Percentiles rank a stretch among this genome's conserved stretches.
phyloP scores from a whole-genome alignment of 2,113 vertebrate genomes.

The Cryptotis parvus region DNA sequence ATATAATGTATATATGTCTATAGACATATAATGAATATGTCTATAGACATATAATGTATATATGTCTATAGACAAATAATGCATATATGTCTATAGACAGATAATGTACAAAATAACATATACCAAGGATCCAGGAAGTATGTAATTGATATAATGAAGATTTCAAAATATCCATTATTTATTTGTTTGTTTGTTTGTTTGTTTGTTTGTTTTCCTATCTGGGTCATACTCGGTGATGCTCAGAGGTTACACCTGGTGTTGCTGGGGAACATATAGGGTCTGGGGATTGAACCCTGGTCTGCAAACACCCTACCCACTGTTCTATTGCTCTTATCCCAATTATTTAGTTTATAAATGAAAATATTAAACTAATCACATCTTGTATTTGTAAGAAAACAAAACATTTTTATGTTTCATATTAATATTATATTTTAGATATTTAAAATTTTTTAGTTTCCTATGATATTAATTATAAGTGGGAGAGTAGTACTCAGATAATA shows the following conservation, averaged over 20 bases:
- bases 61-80: no score
- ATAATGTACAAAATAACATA: not conserved
- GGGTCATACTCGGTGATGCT: no score
- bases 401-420: not conserved
- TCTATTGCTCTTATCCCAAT: no score
- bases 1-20: not conserved
- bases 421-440: not conserved
- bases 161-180: not conserved
- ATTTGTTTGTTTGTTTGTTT: conserved; percentile 3
- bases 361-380: not conserved
- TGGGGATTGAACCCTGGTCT: no score
- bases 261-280: no score
- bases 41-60: no score
- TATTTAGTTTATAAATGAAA: no score
- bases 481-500: not conserved
- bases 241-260: no score
- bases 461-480: not conserved
- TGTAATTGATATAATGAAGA: not conserved
- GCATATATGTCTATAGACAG: no score
- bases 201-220: no score
- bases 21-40: no score
- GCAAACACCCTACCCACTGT: no score
- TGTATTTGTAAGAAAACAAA: not conserved
- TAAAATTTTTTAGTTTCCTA: not conserved
- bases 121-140: not conserved